These are phyloP conservation scores for Psephotus haematonotus DNA, from an alignment of 2,113 vertebrate species.

Conservation along the genomic window DNA sequence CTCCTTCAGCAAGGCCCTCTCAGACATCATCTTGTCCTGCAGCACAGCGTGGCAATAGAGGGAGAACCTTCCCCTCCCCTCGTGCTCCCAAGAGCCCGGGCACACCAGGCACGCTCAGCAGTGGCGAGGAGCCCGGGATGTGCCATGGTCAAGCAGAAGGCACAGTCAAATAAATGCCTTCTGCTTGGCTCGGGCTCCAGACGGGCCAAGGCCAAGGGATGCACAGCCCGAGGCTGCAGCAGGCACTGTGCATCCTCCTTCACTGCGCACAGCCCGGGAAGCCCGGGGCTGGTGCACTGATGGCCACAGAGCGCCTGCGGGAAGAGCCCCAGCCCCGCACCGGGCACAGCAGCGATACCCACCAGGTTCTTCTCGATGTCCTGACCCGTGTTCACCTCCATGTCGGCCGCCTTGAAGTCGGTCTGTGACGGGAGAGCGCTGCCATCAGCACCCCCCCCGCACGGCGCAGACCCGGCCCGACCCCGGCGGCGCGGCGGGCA, in stretches of 20 bases:
- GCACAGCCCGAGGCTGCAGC: not conserved
- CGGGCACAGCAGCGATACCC: not conserved
- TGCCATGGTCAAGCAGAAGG: not conserved
- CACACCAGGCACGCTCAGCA: not conserved
- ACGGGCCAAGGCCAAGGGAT: accelerated
- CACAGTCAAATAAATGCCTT: accelerated
- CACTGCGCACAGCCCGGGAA: too few species aligned
- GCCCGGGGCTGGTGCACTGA: accelerated
- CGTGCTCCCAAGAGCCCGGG: accelerated
- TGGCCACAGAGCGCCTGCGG: accelerated
- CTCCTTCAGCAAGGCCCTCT: constrained; percentile 79
- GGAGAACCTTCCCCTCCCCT: not conserved
- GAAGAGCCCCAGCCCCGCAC: not conserved
- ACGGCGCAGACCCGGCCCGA: not conserved
- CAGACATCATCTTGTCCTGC: constrained; percentile 80
- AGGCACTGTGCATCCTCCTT: accelerated
- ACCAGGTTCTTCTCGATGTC: constrained; percentile 82
- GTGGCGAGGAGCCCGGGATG: accelerated
- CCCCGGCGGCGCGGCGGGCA: not conserved
- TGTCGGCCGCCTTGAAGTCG: constrained; percentile 73
- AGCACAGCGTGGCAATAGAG: not conserved
- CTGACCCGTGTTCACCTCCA: constrained; percentile 72
- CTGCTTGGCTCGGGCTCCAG: not conserved
- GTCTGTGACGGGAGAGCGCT: constrained; percentile 58
- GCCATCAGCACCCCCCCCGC: not conserved